Percentiles rank a stretch among this genome's conserved stretches.
Evolutionary conservation across 2,113 vertebrate species (phyloP).

Genomic region (Benitochromis conjunctus): DNA sequence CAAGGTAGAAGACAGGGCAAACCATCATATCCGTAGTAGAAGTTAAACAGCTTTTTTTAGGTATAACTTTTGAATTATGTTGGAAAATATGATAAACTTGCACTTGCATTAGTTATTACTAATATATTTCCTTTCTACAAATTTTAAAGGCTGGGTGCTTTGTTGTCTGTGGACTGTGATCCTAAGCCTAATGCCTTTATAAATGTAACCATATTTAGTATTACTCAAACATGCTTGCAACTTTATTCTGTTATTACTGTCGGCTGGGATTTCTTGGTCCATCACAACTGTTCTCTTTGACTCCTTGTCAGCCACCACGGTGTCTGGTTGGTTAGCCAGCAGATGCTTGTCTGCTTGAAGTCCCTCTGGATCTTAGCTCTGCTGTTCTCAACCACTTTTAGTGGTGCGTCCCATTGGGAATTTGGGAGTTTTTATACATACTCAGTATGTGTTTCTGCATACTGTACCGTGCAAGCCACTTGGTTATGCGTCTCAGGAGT

Average conservation of each 20-base stretch:
- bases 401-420: background rate
- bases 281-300: background rate
- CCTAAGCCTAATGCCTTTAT: background rate
- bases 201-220: background rate
- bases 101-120: background rate
- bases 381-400: background rate
- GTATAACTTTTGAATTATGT: background rate
- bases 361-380: background rate
- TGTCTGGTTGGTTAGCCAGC: background rate
- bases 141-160: background rate
- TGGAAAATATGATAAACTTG: background rate
- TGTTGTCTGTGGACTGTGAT: background rate
- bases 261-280: background rate
- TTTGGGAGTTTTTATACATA: background rate
- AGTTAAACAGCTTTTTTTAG: background rate
- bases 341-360: background rate
- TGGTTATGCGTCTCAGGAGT: rapidly evolving
- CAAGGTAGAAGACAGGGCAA: background rate
- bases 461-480: background rate
- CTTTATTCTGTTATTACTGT: background rate
- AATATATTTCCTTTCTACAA: background rate
- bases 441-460: background rate
- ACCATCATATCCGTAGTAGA: background rate
- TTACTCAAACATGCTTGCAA: background rate
- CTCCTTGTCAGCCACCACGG: background rate